A percentile compares a stretch with the other conserved stretches of the same genome.
Evolutionary conservation across 2,113 vertebrate genomes (phyloP).

Genomic region (Apus apus): DNA sequence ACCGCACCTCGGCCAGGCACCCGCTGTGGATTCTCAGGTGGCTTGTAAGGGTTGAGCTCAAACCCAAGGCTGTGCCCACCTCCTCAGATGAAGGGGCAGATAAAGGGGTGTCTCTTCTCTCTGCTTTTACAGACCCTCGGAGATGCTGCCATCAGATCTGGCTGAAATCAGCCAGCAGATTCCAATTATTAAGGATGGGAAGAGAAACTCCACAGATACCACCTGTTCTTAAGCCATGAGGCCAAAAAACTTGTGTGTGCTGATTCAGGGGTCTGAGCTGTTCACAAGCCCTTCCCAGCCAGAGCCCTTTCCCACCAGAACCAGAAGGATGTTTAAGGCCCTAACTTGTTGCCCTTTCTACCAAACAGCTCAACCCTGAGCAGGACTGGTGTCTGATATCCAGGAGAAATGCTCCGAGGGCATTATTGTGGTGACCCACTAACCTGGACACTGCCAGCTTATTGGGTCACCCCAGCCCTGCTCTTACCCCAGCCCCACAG

Average conservation of each 20-base stretch:
- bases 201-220: accelerated
- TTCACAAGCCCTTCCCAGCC: accelerated
- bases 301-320: background rate
- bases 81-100: background rate
- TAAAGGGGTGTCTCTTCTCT: accelerated
- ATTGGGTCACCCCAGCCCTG: background rate
- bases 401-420: accelerated
- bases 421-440: background rate
- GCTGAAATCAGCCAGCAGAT: background rate
- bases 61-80: background rate
- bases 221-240: background rate
- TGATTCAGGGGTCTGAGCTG: background rate
- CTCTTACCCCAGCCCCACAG: background rate
- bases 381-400: background rate
- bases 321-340: background rate
- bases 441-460: accelerated
- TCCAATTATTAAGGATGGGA: background rate
- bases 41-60: background rate
- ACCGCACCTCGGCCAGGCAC: accelerated
- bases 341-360: background rate
- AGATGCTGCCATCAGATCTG: background rate
- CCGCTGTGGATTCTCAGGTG: accelerated
- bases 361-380: accelerated
- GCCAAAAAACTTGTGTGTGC: accelerated
- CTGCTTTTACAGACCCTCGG: background rate